phyloP scores from a whole-genome alignment of 2,797 vertebrate species.

The Schizothorax lantsangensis region DNA sequence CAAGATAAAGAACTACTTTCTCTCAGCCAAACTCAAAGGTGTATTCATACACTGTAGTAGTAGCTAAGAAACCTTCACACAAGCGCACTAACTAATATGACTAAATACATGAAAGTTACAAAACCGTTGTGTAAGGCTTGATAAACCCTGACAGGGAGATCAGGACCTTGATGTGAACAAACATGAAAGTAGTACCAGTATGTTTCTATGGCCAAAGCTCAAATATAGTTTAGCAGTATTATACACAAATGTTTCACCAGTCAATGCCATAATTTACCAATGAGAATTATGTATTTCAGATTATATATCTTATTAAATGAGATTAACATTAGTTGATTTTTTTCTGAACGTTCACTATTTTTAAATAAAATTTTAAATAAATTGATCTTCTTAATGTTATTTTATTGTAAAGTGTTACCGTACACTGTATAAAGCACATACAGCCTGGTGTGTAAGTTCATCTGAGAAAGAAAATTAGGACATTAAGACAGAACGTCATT shows the following conservation, averaged over 20 bases:
- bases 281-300: neutral
- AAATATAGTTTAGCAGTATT: neutral
- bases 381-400: neutral
- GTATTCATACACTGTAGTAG: neutral
- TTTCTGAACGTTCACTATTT: neutral
- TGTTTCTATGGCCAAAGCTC: neutral
- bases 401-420: neutral
- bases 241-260: neutral
- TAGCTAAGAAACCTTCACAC: neutral
- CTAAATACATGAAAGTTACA: neutral
- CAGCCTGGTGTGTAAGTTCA: neutral
- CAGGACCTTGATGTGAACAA: neutral
- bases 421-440: neutral
- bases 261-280: neutral
- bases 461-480: neutral
- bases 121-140: neutral
- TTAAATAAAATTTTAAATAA: neutral
- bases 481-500: neutral
- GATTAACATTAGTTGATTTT: neutral
- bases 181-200: neutral
- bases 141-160: slow-evolving; percentile 3
- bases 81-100: neutral
- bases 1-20: neutral
- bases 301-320: neutral
- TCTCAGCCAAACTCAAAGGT: neutral